A percentile compares a stretch with the other conserved stretches of the same genome.
Evolutionary conservation across 37 sponge, comb jelly and placozoan genomes (phyloP).

Genomic region (Diacarnus erythraeanus): DNA sequence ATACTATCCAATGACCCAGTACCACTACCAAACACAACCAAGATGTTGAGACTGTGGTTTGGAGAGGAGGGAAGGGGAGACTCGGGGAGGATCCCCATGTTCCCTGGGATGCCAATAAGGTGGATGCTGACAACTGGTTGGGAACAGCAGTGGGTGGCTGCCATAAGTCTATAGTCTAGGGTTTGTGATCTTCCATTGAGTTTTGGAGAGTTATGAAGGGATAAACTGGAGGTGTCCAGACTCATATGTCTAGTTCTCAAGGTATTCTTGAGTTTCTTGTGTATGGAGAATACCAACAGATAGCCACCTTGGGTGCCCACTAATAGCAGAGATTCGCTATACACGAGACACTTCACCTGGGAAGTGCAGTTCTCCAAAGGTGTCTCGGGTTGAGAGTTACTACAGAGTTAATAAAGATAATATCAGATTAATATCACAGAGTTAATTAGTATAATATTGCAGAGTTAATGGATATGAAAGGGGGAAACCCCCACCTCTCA

Average conservation of each 20-base stretch:
- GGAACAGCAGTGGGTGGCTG: slow-evolving; percentile 34
- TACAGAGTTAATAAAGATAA: background rate
- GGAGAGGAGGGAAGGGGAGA: slow-evolving; percentile 17
- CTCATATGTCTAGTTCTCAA: background rate
- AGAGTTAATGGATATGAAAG: too few relatives aligned
- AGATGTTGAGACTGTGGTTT: slow-evolving; percentile 2
- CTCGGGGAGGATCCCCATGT: background rate
- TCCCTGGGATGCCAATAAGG: background rate
- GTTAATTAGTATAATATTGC: too few relatives aligned
- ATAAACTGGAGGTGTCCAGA: background rate
- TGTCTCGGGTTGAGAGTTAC: background rate
- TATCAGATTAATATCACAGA: too few relatives aligned
- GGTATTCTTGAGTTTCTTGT: background rate
- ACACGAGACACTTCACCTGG: slow-evolving; percentile 41
- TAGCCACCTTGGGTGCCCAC: slow-evolving; percentile 65
- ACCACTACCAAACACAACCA: slow-evolving; percentile 8
- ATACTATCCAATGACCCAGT: background rate
- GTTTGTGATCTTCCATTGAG: background rate
- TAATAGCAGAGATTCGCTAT: slow-evolving; percentile 26
- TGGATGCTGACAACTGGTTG: slow-evolving; percentile 26
- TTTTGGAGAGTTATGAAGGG: background rate
- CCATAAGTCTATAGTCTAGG: slow-evolving; percentile 7
- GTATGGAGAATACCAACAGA: slow-evolving; percentile 50
- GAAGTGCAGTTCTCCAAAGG: slow-evolving; percentile 7
- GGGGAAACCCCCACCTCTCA: too few relatives aligned